Evolutionary conservation across 1,140 invertebrate genomes (phyloP).

Genomic region (Pseudomyrmex pallidus): DNA sequence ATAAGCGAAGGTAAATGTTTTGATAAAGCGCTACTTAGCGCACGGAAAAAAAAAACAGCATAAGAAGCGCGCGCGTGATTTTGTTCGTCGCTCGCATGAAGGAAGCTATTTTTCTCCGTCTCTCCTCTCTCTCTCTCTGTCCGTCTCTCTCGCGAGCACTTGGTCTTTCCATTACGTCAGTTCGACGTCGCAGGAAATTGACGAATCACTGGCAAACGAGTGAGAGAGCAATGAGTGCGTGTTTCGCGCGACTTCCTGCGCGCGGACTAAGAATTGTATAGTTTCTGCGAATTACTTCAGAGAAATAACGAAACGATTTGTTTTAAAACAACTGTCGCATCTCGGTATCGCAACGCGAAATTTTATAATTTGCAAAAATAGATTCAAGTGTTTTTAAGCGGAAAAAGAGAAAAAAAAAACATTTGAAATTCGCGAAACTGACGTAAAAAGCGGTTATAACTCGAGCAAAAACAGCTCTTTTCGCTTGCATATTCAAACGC

Average conservation of each 20-base stretch:
- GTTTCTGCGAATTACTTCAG: too few relatives aligned
- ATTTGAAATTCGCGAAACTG: too few relatives aligned
- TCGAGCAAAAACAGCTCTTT: too few relatives aligned
- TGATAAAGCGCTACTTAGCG: slow-evolving; percentile 16
- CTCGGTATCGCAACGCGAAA: too few relatives aligned
- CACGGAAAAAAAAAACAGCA: slow-evolving; percentile 1
- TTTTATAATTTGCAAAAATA: too few relatives aligned
- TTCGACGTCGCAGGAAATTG: slow-evolving; percentile 49
- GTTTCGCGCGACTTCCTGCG: not conserved
- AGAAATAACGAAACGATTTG: too few relatives aligned
- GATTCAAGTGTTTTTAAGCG: too few relatives aligned
- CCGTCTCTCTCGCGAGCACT: too few relatives aligned
- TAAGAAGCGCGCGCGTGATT: not conserved
- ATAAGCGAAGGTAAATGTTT: slow-evolving; percentile 23
- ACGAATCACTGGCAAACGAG: slow-evolving; percentile 22
- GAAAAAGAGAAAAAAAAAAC: too few relatives aligned
- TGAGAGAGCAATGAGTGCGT: not conserved
- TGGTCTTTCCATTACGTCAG: slow-evolving; percentile 29
- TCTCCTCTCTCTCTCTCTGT: too few relatives aligned
- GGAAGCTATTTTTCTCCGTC: not conserved
- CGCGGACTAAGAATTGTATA: not conserved
- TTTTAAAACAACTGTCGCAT: too few relatives aligned
- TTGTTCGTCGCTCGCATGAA: slow-evolving; percentile 33
- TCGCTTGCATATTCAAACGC: not conserved
- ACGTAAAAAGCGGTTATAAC: not conserved